Evolutionary conservation across 2,113 vertebrate species (phyloP).

Genomic region (Oryzias woworae): DNA sequence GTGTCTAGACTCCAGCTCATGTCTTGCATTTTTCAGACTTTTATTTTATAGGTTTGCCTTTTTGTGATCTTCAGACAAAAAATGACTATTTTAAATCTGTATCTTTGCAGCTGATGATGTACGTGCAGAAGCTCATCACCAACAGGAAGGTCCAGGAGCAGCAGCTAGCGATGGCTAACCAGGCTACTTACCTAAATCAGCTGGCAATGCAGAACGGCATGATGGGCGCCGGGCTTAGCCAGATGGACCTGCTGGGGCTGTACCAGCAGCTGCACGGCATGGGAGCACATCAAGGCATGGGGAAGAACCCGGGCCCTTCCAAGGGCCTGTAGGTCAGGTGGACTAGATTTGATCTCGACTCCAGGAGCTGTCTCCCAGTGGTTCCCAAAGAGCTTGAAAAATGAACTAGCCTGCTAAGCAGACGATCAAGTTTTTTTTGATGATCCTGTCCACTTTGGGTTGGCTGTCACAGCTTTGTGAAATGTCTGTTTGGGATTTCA

Average conservation of each 20-base stretch:
- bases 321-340: conserved; percentile 83
- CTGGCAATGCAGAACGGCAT: conserved; percentile 88
- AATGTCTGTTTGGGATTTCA: conserved; percentile 72
- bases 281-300: conserved; percentile 76
- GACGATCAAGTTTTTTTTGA: conserved; percentile 38
- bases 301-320: conserved; percentile 93
- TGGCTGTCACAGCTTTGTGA: conserved; percentile 55
- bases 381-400: conserved; percentile 25
- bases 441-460: conserved; percentile 44
- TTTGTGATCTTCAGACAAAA: background rate
- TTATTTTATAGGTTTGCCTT: background rate
- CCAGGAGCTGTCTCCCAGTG: conserved; percentile 32
- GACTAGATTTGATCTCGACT: conserved; percentile 1
- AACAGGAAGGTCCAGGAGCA: conserved; percentile 96
- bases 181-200: conserved; percentile 80
- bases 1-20: no score
- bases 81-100: background rate
- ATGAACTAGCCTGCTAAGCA: conserved; percentile 16
- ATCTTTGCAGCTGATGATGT: conserved; percentile 86
- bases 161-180: conserved; percentile 88
- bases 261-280: conserved; percentile 90
- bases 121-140: conserved; percentile 94
- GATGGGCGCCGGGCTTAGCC: conserved; percentile 71
- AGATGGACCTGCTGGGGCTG: conserved; percentile 93
- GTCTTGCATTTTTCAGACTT: no score